Base-by-base conservation (phyloP, 1,140 invertebrate genomes). In the Dreissena polymorpha region DNA sequence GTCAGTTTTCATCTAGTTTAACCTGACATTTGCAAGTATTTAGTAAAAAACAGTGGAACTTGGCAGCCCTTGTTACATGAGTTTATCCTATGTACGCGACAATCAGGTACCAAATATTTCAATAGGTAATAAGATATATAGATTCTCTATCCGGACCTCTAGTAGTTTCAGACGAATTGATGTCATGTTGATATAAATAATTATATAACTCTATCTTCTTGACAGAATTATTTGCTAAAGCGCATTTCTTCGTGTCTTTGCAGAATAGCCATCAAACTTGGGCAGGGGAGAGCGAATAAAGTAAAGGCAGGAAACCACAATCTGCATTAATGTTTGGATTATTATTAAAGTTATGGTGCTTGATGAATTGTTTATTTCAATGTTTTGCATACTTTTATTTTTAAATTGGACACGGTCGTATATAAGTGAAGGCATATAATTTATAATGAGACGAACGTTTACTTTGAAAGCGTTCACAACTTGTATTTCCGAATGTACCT, bases 241-340 rank as follows among this genome's bases (percentile, higher is more conserved):
- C 73, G 53, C 51, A 71, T 51, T 72, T 27, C 0, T 75, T 76
- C 53, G 39, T 39, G 2, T 27, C 13, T 65, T 83, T 83, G 50
- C 74, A 84, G 82, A 67, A 64, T 84, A 53, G 74, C 74, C 21
- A 65, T 64, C 12, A 27, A 49, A 16, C 53, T 85, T 64, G 83
- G 83, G 55, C 83, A 85, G 25, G 27, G 55, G 23, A 73, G 83
- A 63, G 83, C 72, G 12, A 60, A 73, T 16, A 85, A 85, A 75
- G 76, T 85, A 29, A 79, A 79, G 49, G 51, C 63, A 14, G 83
- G 83, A 57, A 23, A 55, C 55, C 29, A 23, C 3, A 39, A 78
- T 75, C 64, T 85, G 67, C 83, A 85, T 75, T 82, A 27, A 68
- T 21, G 2, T 73, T 12, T 23, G 65, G 16, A 68, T 3, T 5